Base-by-base conservation (phyloP, 1,140 invertebrate genomes). In the Cryptotermes secundus region DNA sequence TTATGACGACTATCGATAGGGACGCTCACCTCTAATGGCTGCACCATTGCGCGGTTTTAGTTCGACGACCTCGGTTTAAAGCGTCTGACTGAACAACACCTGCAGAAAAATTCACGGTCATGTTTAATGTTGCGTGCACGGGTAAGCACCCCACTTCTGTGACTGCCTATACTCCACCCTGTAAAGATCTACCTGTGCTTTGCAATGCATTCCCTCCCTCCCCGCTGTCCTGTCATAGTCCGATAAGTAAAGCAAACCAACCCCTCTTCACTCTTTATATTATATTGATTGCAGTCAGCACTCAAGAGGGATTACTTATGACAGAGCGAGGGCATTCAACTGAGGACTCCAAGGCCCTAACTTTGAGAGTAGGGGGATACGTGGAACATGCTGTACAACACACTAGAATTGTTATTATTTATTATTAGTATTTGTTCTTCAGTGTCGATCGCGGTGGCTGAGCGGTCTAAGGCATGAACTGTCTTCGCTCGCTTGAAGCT, bases 201-300 rank as follows among this genome's bases (percentile, higher is more conserved):
- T 16, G 59, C 59, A 72, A 72, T 72, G 59, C 59, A 31, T 72
- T 72, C n/a, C n/a, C 59, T 3, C 59, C 26, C 26, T 31, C 2
- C 16, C 59, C 59, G 26, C 26, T 22, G 59, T 31, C 26, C 19
- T 9, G 59, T 72, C 59, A 72, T 72, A n/a, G 26, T 26, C 59
- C 26, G 59, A 72, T 26, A 72, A 72, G 59, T 72, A n/a, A 72
- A 72, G 59, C 59, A 72, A 72, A 72, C 59, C 59, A 72, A 1
- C 59, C 59, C 59, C 59, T 31, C 59, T 72, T 72, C 26, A 72
- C 59, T 72, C 59, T 72, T 72, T 72, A 72, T 72, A 31, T 72
- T 14, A 72, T 72, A 72, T 72, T 26, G 59, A 72, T 72, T 72
- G 59, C 59, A 72, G 4, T 10, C 59, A 72, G 59, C n/a, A 31